A percentile compares a stretch with the other conserved stretches of the same genome.
phyloP scores from a whole-genome alignment of 2,797 vertebrate species.

The Tamandua tetradactyla region DNA sequence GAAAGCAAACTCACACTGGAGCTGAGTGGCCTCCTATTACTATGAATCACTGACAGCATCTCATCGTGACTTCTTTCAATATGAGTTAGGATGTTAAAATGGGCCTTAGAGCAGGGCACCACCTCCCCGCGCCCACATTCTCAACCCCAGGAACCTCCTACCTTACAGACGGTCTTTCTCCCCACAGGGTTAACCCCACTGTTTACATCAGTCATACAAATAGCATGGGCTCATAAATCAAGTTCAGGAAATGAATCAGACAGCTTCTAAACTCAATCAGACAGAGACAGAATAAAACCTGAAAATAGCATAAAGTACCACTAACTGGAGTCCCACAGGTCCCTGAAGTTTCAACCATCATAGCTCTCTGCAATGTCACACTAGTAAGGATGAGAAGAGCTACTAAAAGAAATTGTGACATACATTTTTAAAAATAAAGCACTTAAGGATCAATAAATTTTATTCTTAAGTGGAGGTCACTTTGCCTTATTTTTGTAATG shows the following conservation, averaged over 20 bases:
- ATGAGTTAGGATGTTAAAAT: neutral
- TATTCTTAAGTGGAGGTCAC: neutral
- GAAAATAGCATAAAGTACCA: neutral
- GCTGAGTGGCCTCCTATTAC: neutral
- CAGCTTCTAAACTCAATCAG: slow-evolving; percentile 45
- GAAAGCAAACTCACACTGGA: neutral
- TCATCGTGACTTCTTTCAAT: neutral
- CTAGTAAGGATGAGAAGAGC: neutral
- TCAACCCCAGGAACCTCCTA: neutral
- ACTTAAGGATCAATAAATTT: neutral
- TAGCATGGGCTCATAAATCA: slow-evolving; percentile 13
- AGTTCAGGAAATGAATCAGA: slow-evolving; percentile 58
- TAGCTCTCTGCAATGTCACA: neutral
- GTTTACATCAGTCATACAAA: slow-evolving; percentile 47
- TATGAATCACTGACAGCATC: neutral
- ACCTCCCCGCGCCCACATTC: neutral
- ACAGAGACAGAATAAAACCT: slow-evolving; percentile 53
- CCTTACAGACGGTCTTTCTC: neutral
- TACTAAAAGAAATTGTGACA: neutral
- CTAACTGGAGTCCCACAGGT: neutral
- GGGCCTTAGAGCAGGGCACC: neutral
- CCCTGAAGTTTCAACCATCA: neutral
- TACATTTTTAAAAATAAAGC: neutral
- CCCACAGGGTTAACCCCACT: neutral
- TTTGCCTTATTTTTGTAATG: neutral